Conservation (phyloP, 2,113 vertebrate genomes). For the Ophthalmolycus amberensis region DNA sequence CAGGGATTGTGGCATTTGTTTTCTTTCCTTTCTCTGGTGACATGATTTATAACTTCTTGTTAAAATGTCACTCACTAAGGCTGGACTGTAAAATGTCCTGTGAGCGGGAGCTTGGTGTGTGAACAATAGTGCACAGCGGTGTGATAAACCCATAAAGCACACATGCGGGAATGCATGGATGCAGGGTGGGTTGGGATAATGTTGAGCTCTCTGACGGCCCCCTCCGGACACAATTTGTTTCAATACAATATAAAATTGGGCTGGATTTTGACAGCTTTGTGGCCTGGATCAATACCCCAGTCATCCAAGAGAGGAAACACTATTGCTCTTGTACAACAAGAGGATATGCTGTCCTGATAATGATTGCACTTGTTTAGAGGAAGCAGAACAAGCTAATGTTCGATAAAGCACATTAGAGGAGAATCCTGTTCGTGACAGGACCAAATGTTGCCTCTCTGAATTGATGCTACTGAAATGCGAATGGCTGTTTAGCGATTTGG, state of each 20-base stretch:
- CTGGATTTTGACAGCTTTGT: slow-evolving; percentile 52
- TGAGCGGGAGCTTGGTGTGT: slow-evolving; percentile 37
- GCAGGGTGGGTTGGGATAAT: slow-evolving; percentile 51
- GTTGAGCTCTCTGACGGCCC: slow-evolving; percentile 21
- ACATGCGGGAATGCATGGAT: slow-evolving; percentile 42
- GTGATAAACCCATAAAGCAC: slow-evolving; percentile 65
- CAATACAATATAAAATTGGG: slow-evolving; percentile 49
- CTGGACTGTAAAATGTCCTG: slow-evolving; percentile 59
- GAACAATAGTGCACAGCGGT: slow-evolving; percentile 53
- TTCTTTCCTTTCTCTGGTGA: slow-evolving; percentile 48
- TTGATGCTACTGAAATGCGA: slow-evolving; percentile 26
- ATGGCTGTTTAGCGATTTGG: slow-evolving; percentile 18
- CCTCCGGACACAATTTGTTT: slow-evolving; percentile 59
- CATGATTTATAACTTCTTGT: slow-evolving; percentile 74
- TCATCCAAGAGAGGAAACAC: slow-evolving; percentile 40
- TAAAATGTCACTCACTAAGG: slow-evolving; percentile 73
- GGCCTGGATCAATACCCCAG: slow-evolving; percentile 58
- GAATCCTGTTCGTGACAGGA: not conserved
- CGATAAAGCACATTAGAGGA: slow-evolving; percentile 15
- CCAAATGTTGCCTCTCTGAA: slow-evolving; percentile 14
- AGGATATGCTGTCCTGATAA: slow-evolving; percentile 26
- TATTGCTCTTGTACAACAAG: slow-evolving; percentile 58
- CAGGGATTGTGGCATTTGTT: slow-evolving; percentile 66
- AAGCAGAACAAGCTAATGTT: slow-evolving; percentile 21
- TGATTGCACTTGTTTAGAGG: slow-evolving; percentile 44